Evolutionary conservation across 2,113 vertebrate species (phyloP).

Genomic region (Myotis yumanensis): DNA sequence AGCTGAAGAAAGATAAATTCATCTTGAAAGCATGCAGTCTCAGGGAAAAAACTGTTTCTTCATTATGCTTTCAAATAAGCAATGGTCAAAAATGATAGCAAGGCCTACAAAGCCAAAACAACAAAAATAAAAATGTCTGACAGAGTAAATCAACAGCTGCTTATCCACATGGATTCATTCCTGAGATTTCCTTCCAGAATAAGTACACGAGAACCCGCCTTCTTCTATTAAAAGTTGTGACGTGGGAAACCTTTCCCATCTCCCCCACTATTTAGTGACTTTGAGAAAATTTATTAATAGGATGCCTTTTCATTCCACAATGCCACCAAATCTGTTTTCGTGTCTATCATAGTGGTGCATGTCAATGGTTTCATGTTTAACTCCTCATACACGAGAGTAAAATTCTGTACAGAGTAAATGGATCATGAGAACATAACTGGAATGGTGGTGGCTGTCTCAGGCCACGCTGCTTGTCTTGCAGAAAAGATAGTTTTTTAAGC

Average conservation of each 20-base stretch:
- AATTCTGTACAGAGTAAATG: neutral
- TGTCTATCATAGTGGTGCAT: neutral
- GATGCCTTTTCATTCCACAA: neutral
- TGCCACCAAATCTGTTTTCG: neutral
- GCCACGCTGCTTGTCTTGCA: neutral
- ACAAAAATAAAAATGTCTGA: neutral
- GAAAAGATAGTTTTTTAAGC: neutral
- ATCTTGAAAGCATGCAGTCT: neutral
- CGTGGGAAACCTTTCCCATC: neutral
- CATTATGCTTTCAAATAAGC: neutral
- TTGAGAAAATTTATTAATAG: neutral
- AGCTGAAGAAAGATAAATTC: conserved; percentile 59
- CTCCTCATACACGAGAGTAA: neutral
- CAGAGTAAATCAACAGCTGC: conserved; percentile 53
- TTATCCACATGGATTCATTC: neutral
- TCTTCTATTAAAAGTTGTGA: conserved; percentile 65
- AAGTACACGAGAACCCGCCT: conserved; percentile 57
- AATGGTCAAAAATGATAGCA: neutral
- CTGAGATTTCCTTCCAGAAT: conserved; percentile 63
- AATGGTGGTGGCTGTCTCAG: neutral
- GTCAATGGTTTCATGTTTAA: neutral
- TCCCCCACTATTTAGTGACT: neutral
- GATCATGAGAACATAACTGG: neutral
- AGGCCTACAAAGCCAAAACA: conserved; percentile 18
- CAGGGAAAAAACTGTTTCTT: neutral